phyloP scores from a whole-genome alignment of 2,888 invertebrate genomes.

The Seira musarum region DNA sequence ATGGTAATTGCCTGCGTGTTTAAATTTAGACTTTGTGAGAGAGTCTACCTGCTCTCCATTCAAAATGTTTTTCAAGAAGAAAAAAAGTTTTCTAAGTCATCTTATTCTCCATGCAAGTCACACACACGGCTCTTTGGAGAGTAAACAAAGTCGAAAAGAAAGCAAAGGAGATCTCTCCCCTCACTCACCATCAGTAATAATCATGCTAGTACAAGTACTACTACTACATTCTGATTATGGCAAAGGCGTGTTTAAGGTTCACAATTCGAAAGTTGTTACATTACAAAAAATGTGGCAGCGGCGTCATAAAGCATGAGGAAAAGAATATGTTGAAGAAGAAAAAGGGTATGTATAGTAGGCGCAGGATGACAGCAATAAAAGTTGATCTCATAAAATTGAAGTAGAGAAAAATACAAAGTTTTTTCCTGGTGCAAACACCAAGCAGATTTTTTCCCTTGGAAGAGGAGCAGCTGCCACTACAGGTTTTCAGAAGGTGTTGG shows the following conservation, averaged over 20 bases:
- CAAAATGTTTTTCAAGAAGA: neutral
- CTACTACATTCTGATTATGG: slow-evolving; percentile 21
- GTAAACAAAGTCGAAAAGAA: slow-evolving; percentile 25
- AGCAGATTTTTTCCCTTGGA: no score
- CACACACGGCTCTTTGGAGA: slow-evolving; percentile 25
- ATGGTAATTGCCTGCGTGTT: no score
- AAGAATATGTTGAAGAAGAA: slow-evolving; percentile 4
- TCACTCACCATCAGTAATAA: no score
- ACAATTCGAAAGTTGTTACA: neutral
- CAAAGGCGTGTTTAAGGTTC: slow-evolving; percentile 29
- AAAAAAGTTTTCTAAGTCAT: neutral
- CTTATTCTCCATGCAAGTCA: slow-evolving; percentile 19
- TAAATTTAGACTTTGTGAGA: no score
- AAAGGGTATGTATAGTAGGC: no score
- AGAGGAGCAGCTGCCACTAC: neutral
- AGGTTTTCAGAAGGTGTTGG: neutral
- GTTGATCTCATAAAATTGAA: slow-evolving; percentile 11
- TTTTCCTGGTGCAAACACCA: neutral
- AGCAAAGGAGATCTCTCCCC: no score
- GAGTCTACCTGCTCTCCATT: no score
- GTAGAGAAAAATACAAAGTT: slow-evolving; percentile 1
- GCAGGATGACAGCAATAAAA: slow-evolving; percentile 3
- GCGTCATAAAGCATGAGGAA: no score
- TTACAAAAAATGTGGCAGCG: no score
- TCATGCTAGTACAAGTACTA: no score